Conservation (phyloP, 2,888 invertebrate species). For the Theodoxus fluviatilis region DNA sequence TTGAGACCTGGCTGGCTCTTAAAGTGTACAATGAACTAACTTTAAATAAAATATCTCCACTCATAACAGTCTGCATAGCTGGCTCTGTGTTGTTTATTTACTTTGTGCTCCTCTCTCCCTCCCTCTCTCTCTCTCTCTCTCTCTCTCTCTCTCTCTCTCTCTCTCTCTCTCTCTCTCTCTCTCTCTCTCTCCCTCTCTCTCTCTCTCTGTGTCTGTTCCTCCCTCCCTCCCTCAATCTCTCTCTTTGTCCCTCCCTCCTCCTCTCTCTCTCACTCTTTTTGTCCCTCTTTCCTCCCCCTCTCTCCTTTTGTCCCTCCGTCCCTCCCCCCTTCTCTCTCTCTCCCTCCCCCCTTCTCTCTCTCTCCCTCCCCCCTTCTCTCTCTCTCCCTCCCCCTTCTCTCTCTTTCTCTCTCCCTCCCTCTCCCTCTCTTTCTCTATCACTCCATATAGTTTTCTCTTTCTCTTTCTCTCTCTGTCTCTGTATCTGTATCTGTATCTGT, state of each 20-base stretch:
- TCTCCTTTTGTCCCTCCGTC: not conserved
- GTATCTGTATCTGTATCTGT: constrained; percentile 16
- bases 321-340: not conserved
- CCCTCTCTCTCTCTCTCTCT: no score
- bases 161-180: not conserved
- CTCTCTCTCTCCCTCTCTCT: not conserved
- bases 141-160: constrained; percentile 18
- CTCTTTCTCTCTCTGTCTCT: not conserved
- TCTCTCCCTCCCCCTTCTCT: constrained; percentile 4
- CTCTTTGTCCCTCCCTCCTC: not conserved
- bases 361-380: not conserved
- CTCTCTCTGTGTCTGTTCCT: not conserved
- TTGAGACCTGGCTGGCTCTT: no score
- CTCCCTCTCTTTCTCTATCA: constrained; percentile 4
- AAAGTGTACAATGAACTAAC: no score
- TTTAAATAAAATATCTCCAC: no score
- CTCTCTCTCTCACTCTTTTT: no score
- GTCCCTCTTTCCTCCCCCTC: not conserved
- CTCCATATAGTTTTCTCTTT: constrained; percentile 9
- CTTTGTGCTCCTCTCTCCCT: no score
- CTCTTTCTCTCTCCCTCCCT: constrained; percentile 25
- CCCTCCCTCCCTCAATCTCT: not conserved
- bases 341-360: not conserved
- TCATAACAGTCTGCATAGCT: no score
- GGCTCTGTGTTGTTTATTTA: no score